Evolutionary conservation across 2,888 invertebrate species (phyloP), one percentile per base, ranked within the genome.

Genomic region (Branchipolynoe longqiensis): DNA sequence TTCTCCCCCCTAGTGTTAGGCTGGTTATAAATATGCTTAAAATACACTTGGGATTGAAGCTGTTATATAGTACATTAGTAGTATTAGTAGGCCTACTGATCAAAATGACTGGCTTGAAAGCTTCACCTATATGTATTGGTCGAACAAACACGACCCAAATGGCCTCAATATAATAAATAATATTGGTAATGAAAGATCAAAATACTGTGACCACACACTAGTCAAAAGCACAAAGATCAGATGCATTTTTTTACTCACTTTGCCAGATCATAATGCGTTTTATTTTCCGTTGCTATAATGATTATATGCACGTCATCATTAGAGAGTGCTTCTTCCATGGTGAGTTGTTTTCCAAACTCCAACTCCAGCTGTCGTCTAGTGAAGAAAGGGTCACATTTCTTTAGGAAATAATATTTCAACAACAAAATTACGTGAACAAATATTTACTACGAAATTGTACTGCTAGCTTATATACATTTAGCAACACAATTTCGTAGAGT

Each of bases 261-360:
- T 73, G 90, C 87, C 31, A 88, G 74, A n/a, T 88, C 86, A 85
- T 90, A 90, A 86, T 91, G 91, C 0, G 83, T 82, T 0, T 82
- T 87, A 22, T 89, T 89, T 38, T 91, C 91, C 78, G 91, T 90
- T 41, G 90, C 89, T 12, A 91, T 83, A 36, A 90, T 85, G 31
- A 91, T 59, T 8, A 86, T 89, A 84, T 90, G 84, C 12, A 91
- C 89, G 86, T 91, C 90, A 14, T 87, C 25, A 56, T 87, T 74
- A 0, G 83, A 48, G 41, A 91, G 83, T 36, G 90, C 90, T 48
- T 91, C 90, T 28, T 90, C 88, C 59, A 90, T 87, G n/a, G 87
- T 87, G 36, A 90, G 31, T 56, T 88, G 87, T 12, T 64, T 40
- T 0, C 88, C 87, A 36, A 87, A 89, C 25, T 89, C 89, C 36